Conservation (phyloP, 2,797 vertebrate species). For the Gobio occitaniae region DNA sequence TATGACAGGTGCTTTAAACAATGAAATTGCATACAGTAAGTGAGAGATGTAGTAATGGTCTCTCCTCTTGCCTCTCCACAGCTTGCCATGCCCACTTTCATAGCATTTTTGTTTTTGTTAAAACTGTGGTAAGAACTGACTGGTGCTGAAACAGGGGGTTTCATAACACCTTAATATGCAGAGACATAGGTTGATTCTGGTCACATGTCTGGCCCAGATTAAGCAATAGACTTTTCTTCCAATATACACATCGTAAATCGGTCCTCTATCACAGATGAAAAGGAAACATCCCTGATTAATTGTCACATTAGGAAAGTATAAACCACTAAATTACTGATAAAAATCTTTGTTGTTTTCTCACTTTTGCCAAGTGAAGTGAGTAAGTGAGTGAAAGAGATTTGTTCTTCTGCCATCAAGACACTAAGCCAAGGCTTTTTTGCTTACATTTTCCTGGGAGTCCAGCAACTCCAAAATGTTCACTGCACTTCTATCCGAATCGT, state of each 20-base stretch:
- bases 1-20: no score
- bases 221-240: neutral
- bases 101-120: neutral
- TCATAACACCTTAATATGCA: neutral
- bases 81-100: neutral
- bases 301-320: neutral
- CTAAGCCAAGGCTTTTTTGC: neutral
- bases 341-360: neutral
- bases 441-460: neutral
- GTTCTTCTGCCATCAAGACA: neutral
- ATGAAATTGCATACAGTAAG: no score
- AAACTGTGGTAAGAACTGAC: neutral
- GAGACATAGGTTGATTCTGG: neutral
- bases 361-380: neutral
- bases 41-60: neutral
- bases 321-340: conserved; percentile 2
- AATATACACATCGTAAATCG: conserved; percentile 8
- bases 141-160: neutral
- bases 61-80: neutral
- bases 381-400: neutral
- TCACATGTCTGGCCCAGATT: conserved; percentile 1
- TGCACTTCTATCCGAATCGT: neutral
- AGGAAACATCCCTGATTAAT: conserved; percentile 1
- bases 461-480: neutral
- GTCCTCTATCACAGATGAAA: neutral